A percentile compares a stretch with the other conserved stretches of the same genome.
phyloP scores from a whole-genome alignment of 1,140 invertebrate genomes.

The Drosophila persimilis region DNA sequence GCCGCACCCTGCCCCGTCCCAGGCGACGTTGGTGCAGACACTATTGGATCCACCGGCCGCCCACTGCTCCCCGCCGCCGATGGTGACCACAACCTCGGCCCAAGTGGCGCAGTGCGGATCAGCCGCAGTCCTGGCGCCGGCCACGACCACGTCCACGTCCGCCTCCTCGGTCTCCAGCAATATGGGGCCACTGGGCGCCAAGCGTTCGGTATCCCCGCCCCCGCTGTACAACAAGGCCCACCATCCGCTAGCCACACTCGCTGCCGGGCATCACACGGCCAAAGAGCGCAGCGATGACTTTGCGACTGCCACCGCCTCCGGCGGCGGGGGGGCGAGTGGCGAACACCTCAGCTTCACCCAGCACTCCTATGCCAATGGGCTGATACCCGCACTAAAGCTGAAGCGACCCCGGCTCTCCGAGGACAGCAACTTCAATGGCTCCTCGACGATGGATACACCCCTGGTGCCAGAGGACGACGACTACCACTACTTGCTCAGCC shows the following conservation, averaged over 20 bases:
- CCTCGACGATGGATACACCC: slow-evolving; percentile 75
- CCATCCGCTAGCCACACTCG: slow-evolving; percentile 63
- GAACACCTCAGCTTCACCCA: slow-evolving; percentile 78
- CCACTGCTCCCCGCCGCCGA: slow-evolving; percentile 60
- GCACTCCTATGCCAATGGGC: slow-evolving; percentile 76
- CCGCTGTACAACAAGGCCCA: slow-evolving; percentile 78
- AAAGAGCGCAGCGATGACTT: slow-evolving; percentile 63
- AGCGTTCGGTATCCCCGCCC: slow-evolving; percentile 76
- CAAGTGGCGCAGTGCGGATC: slow-evolving; percentile 41
- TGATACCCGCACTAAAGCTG: slow-evolving; percentile 75
- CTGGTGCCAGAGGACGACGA: slow-evolving; percentile 81
- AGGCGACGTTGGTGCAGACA: slow-evolving; percentile 12
- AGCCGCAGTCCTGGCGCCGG: slow-evolving; percentile 54
- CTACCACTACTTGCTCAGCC: slow-evolving; percentile 80
- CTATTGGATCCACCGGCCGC: slow-evolving; percentile 42
- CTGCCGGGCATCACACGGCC: slow-evolving; percentile 46
- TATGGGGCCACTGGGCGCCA: slow-evolving; percentile 37
- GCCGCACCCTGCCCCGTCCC: slow-evolving; percentile 28
- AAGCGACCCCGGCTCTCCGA: slow-evolving; percentile 77
- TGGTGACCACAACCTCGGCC: slow-evolving; percentile 57
- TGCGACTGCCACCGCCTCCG: not conserved
- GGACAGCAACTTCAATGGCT: slow-evolving; percentile 80
- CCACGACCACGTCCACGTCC: slow-evolving; percentile 62
- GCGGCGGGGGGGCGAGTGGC: not conserved
- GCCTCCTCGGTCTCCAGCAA: slow-evolving; percentile 53